Evolutionary conservation across 2,797 vertebrate genomes (phyloP).

Genomic region (Triplophysa bombifrons): DNA sequence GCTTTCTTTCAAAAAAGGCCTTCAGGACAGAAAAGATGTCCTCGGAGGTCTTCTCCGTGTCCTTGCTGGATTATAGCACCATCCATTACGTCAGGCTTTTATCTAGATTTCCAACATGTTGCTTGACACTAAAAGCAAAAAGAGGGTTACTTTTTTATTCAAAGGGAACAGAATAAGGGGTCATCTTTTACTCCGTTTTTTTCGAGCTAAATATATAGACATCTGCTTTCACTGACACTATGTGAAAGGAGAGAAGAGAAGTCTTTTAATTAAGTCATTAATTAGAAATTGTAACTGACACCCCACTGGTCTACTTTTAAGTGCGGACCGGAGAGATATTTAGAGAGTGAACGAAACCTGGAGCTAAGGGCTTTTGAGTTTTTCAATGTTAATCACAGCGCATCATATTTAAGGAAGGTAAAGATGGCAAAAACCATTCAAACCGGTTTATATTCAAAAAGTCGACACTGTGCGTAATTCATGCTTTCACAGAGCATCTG

Average conservation of each 20-base stretch:
- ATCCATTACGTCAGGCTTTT: conserved; percentile 4
- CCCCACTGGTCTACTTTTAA: conserved; percentile 60
- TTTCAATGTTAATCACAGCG: conserved; percentile 41
- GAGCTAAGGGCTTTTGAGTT: conserved; percentile 20
- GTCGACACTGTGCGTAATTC: conserved; percentile 7
- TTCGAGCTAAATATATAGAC: conserved; percentile 63
- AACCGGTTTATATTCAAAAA: background rate
- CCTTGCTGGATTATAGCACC: conserved; percentile 23
- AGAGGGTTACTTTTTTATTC: background rate
- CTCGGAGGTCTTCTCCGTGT: conserved; percentile 1
- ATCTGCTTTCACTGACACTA: conserved; percentile 63
- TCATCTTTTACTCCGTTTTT: background rate
- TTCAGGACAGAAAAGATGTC: conserved; percentile 8
- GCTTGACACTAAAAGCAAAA: conserved; percentile 6
- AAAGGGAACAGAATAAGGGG: conserved; percentile 16
- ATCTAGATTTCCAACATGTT: conserved; percentile 7
- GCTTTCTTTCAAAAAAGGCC: conserved; percentile 23
- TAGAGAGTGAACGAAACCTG: conserved; percentile 1
- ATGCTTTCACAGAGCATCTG: conserved; percentile 29
- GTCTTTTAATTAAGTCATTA: conserved; percentile 77
- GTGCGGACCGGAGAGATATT: conserved; percentile 41
- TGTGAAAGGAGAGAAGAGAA: conserved; percentile 49
- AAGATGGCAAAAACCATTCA: conserved; percentile 7
- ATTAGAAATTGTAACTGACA: conserved; percentile 67
- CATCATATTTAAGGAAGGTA: conserved; percentile 1